These are phyloP conservation scores for Andrena bicolor DNA, from an alignment of 2,888 invertebrate species.

Conservation along the genomic window DNA sequence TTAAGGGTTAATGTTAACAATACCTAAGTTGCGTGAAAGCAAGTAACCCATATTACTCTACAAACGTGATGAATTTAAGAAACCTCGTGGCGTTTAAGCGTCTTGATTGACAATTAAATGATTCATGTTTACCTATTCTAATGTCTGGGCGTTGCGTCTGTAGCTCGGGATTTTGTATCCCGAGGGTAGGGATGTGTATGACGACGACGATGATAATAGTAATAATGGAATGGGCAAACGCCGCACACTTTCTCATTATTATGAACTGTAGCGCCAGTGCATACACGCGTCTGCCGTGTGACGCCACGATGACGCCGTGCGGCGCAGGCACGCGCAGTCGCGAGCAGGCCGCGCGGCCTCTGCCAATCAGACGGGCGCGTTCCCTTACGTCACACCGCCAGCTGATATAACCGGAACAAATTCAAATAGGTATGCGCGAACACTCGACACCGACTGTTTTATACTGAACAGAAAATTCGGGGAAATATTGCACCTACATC, in stretches of 20 bases:
- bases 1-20: too few relatives aligned
- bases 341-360: slow-evolving; percentile 47
- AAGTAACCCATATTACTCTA: too few relatives aligned
- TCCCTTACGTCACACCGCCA: slow-evolving; percentile 63
- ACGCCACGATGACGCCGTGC: slow-evolving; percentile 45
- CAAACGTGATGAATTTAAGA: too few relatives aligned
- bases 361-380: slow-evolving; percentile 55
- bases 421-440: slow-evolving; percentile 56
- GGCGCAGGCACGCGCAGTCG: slow-evolving; percentile 49
- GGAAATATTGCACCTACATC: background rate
- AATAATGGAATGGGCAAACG: background rate
- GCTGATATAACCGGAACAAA: slow-evolving; percentile 68
- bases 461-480: slow-evolving; percentile 10
- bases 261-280: slow-evolving; percentile 41
- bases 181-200: background rate
- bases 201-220: background rate
- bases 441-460: slow-evolving; percentile 13
- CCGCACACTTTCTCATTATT: slow-evolving; percentile 2
- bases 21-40: too few relatives aligned
- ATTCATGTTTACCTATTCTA: background rate
- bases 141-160: background rate
- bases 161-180: background rate
- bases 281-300: slow-evolving; percentile 29
- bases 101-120: background rate
- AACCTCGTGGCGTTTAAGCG: too few relatives aligned